Evolutionary conservation across 2,888 invertebrate genomes (phyloP).

Genomic region (Scaptomyza flava): DNA sequence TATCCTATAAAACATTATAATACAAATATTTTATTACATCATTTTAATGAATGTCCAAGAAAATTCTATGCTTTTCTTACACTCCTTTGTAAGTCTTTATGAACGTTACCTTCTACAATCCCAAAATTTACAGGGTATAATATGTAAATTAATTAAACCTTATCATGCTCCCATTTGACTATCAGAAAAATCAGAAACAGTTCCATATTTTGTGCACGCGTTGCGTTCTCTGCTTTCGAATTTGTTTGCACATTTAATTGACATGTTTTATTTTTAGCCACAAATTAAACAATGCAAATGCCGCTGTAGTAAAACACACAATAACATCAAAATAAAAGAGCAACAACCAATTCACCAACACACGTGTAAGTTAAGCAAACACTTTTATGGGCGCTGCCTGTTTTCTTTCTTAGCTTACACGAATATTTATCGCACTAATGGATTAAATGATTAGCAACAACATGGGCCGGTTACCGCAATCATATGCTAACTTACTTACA

Average conservation of each 20-base stretch:
- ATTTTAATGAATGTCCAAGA: too few relatives aligned
- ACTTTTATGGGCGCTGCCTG: slow-evolving; percentile 43
- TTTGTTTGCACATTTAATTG: slow-evolving; percentile 67
- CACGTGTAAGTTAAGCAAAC: slow-evolving; percentile 58
- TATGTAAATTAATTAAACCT: neutral
- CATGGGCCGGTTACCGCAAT: slow-evolving; percentile 39
- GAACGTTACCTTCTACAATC: too few relatives aligned
- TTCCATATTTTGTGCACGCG: slow-evolving; percentile 38
- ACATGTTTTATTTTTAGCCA: slow-evolving; percentile 65
- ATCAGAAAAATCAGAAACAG: slow-evolving; percentile 37
- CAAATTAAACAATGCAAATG: slow-evolving; percentile 60
- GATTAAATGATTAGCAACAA: slow-evolving; percentile 46
- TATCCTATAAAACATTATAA: too few relatives aligned
- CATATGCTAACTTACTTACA: slow-evolving; percentile 55
- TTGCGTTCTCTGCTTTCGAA: slow-evolving; percentile 30
- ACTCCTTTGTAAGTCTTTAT: too few relatives aligned
- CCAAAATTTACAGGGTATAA: slow-evolving; percentile 17
- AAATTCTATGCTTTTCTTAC: too few relatives aligned
- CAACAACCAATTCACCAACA: slow-evolving; percentile 23
- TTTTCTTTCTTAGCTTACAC: slow-evolving; percentile 51
- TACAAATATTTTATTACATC: too few relatives aligned
- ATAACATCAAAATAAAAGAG: slow-evolving; percentile 24
- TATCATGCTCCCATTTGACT: slow-evolving; percentile 41
- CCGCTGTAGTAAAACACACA: slow-evolving; percentile 30
- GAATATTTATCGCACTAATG: slow-evolving; percentile 64